phyloP scores from a whole-genome alignment of 2,113 vertebrate species.

The Semicossyphus pulcher region DNA sequence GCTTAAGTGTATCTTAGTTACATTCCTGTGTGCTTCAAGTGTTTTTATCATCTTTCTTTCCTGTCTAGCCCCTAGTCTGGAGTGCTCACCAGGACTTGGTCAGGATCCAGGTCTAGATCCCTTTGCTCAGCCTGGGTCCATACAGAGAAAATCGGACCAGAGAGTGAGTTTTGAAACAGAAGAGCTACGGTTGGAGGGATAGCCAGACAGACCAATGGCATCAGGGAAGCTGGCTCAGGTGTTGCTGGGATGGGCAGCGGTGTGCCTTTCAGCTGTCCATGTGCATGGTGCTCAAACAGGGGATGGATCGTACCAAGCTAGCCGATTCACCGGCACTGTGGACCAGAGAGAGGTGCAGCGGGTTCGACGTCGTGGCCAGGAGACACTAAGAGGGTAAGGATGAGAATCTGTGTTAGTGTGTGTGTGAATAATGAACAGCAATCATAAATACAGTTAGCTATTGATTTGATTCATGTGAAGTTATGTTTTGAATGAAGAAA shows the following conservation, averaged over 20 bases:
- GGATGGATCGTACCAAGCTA: slow-evolving; percentile 83
- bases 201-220: slow-evolving; percentile 82
- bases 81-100: slow-evolving; percentile 70
- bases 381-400: slow-evolving; percentile 90
- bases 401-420: slow-evolving; percentile 18
- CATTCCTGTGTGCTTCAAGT: slow-evolving; percentile 1
- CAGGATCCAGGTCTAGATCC: slow-evolving; percentile 62
- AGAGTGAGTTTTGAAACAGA: slow-evolving; percentile 32
- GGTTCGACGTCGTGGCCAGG: slow-evolving; percentile 89
- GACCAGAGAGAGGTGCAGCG: slow-evolving; percentile 84
- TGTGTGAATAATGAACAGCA: slow-evolving; percentile 22
- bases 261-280: slow-evolving; percentile 71
- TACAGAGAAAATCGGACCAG: slow-evolving; percentile 24
- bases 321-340: slow-evolving; percentile 79
- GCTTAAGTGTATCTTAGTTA: background rate
- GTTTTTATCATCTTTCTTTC: slow-evolving; percentile 37
- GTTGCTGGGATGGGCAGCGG: slow-evolving; percentile 87
- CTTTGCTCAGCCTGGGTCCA: slow-evolving; percentile 55
- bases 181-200: slow-evolving; percentile 55
- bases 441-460: too few relatives aligned
- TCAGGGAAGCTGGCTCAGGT: slow-evolving; percentile 81
- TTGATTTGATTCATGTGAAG: background rate
- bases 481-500: background rate
- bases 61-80: slow-evolving; percentile 67
- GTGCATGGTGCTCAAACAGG: slow-evolving; percentile 75